Percentiles rank a stretch among this genome's conserved stretches.
Conservation (phyloP, 2,113 vertebrate species). For the Alethe castanea region DNA sequence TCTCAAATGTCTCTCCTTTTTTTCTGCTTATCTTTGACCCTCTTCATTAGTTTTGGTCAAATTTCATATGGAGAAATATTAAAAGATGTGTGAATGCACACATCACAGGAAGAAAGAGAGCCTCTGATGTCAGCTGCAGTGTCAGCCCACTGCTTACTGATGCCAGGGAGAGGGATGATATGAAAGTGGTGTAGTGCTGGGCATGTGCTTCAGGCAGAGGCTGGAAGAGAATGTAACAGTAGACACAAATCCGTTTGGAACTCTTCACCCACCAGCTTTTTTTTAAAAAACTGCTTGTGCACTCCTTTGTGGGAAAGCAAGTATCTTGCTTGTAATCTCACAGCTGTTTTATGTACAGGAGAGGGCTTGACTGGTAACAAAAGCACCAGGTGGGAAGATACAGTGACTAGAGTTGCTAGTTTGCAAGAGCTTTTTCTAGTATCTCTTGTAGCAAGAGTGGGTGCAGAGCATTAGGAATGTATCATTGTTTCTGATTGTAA, state of each 20-base stretch:
- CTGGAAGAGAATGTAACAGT: background rate
- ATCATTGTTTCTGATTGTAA: background rate
- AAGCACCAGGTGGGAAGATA: background rate
- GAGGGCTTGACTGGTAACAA: background rate
- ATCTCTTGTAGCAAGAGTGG: background rate
- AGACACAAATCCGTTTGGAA: background rate
- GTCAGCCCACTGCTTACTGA: background rate
- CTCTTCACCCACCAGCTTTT: background rate
- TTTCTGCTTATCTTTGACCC: background rate
- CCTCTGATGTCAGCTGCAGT: background rate
- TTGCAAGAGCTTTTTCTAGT: background rate
- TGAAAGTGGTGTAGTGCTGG: background rate
- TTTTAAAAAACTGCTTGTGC: background rate
- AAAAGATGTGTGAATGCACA: background rate
- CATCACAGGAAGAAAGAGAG: background rate
- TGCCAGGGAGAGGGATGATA: background rate
- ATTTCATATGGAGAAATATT: background rate
- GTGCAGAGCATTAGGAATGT: background rate
- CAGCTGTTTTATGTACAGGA: fast-evolving
- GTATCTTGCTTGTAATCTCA: background rate
- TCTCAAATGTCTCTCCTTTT: background rate
- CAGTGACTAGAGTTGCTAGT: background rate
- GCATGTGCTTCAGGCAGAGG: background rate
- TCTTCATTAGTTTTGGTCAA: background rate
- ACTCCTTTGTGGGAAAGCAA: background rate